Evolutionary conservation across 2,113 vertebrate genomes (phyloP).

Genomic region (Hepsetus odoe): DNA sequence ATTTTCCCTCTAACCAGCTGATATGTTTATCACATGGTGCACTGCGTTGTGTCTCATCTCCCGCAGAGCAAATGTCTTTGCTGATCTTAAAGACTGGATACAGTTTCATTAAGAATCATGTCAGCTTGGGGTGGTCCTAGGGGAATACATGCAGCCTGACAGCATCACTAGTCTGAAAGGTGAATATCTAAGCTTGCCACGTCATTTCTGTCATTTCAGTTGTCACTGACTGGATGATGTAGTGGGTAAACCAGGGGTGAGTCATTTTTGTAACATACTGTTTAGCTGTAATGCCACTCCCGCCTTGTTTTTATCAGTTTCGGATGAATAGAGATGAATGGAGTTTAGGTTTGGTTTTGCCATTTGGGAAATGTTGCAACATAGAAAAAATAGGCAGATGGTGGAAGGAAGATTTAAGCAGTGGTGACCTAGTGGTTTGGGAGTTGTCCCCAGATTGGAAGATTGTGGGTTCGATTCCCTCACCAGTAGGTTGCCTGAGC

Average conservation of each 20-base stretch:
- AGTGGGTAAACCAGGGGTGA: neutral
- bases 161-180: neutral
- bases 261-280: neutral
- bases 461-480: too few relatives aligned
- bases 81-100: conserved; percentile 4
- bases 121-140: neutral
- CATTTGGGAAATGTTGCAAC: too few relatives aligned
- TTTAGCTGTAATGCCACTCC: neutral
- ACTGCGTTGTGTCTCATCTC: neutral
- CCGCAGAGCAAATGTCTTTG: neutral
- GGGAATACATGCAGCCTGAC: neutral
- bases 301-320: neutral
- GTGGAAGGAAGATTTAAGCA: too few relatives aligned
- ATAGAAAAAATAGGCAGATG: too few relatives aligned
- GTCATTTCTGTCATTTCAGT: too few relatives aligned
- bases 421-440: too few relatives aligned
- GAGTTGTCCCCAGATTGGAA: too few relatives aligned
- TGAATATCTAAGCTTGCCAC: neutral
- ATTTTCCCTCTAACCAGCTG: conserved; percentile 1
- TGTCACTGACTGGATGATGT: neutral
- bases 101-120: neutral
- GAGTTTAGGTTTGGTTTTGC: too few relatives aligned
- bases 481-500: too few relatives aligned
- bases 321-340: too few relatives aligned
- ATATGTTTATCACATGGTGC: conserved; percentile 16